phyloP scores from a whole-genome alignment of 2,797 vertebrate genomes.

The Rallus crepitans region DNA sequence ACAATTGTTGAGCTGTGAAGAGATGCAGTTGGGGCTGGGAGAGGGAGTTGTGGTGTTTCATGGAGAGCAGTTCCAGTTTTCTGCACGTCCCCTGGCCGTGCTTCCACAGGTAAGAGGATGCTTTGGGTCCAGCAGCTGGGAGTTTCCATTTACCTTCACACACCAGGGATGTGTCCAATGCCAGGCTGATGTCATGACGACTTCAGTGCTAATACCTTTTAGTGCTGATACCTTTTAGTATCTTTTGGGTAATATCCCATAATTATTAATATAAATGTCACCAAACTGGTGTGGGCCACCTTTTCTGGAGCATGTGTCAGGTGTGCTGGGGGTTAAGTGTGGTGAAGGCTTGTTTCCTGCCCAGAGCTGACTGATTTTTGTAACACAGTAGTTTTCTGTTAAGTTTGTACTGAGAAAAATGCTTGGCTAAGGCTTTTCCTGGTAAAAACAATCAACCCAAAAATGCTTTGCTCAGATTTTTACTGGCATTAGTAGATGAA shows the following conservation, averaged over 20 bases:
- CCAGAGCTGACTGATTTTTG: slow-evolving; percentile 30
- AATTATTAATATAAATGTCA: not conserved
- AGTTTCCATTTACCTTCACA: not conserved
- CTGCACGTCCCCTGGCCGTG: accelerated
- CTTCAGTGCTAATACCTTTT: not conserved
- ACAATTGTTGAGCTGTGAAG: not conserved
- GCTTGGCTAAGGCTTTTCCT: slow-evolving; percentile 62
- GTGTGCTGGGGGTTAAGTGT: not conserved
- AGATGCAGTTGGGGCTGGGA: not conserved
- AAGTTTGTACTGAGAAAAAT: slow-evolving; percentile 37
- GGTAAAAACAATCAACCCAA: slow-evolving; percentile 4
- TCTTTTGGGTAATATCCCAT: too few species aligned
- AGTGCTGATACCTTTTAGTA: not conserved
- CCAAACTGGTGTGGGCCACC: not conserved
- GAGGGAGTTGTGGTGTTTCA: not conserved
- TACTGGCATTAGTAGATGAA: slow-evolving; percentile 27
- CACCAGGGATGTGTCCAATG: too few species aligned
- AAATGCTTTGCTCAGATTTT: slow-evolving; percentile 63
- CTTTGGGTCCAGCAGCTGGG: not conserved
- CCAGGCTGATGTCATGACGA: not conserved
- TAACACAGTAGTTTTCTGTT: not conserved
- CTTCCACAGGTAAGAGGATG: not conserved
- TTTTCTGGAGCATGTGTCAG: not conserved
- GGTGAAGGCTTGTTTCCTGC: not conserved
- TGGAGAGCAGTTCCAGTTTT: not conserved